Base-by-base conservation (phyloP, 2,888 invertebrate species). In the Andrena chrysosceles region DNA sequence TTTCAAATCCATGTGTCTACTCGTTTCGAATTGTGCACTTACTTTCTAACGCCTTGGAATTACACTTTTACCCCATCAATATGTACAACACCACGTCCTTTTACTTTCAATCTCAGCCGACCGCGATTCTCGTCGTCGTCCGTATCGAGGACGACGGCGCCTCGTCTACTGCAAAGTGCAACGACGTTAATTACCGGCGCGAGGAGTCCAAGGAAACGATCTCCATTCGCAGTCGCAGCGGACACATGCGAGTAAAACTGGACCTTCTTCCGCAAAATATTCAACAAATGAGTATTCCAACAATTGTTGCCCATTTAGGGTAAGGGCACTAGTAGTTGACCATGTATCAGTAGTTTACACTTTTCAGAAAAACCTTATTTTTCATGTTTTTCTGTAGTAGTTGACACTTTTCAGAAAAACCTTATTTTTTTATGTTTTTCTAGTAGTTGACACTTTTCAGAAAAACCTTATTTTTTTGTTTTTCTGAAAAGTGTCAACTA, bases 41-140 rank as follows among this genome's bases (percentile, higher is more conserved):
- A 67, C 67, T 68, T 67, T 67, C 62, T 67, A 78, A 52, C 42
- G 31, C 23, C n/a, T 33, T n/a, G 49, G 52, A 67, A 62, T 68
- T 54, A 67, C 76, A 23, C 62, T 78, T 68, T 78, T 67, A 78
- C 77, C 52, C 72, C 52, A 63, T 78, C 76, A 68, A 76, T 76
- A 76, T 78, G 76, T 35, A 76, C 67, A 31, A 33, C 76, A 49
- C 56, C 56, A 10, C 78, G 70, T 69, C 78, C 80, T 71, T 66
- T 81, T 71, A 81, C 80, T 71, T 78, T 81, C 78, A 77, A 29
- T 67, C 42, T 48, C 60, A 52, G 56, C 23, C 52, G 62, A 56
- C 60, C 71, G 79, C 66, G 64, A 67, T 81, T 72, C 62, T 23
- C 26, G 16, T 33, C 48, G 33, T 16, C 26, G 52, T 13, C 42